Percentiles rank a stretch among this genome's conserved stretches.
Conservation (phyloP, 1,140 invertebrate species). For the Drosophila novamexicana region DNA sequence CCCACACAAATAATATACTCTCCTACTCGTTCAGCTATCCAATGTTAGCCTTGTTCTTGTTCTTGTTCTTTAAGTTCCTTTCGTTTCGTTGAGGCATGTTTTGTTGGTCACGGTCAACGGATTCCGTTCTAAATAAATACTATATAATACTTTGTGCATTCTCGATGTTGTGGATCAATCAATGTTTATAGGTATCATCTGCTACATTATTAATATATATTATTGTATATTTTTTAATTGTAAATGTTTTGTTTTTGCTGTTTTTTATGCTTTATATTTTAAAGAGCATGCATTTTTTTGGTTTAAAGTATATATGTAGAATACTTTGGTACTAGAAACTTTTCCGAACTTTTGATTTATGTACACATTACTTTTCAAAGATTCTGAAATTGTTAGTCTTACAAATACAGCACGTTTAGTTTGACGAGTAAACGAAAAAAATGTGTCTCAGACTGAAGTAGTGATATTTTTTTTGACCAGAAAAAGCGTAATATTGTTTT, state of each 20-base stretch:
- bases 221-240: constrained; percentile 11
- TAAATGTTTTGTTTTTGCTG: not conserved
- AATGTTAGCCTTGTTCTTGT: constrained; percentile 65
- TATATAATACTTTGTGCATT: constrained; percentile 67
- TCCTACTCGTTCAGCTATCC: constrained; percentile 45
- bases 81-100: constrained; percentile 76
- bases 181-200: constrained; percentile 76
- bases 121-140: constrained; percentile 24
- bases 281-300: not conserved
- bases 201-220: constrained; percentile 39
- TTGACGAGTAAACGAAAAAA: no score
- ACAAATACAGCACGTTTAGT: no score
- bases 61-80: constrained; percentile 65
- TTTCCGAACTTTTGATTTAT: no score
- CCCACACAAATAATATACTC: constrained; percentile 47
- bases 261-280: not conserved
- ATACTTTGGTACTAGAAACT: not conserved
- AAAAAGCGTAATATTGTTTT: no score
- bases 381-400: no score
- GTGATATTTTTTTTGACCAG: no score
- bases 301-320: not conserved
- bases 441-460: no score
- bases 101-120: constrained; percentile 49
- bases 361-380: no score
- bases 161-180: constrained; percentile 83